Evolutionary conservation across 2,797 vertebrate species (phyloP).

Genomic region (Protonibea diacanthus): DNA sequence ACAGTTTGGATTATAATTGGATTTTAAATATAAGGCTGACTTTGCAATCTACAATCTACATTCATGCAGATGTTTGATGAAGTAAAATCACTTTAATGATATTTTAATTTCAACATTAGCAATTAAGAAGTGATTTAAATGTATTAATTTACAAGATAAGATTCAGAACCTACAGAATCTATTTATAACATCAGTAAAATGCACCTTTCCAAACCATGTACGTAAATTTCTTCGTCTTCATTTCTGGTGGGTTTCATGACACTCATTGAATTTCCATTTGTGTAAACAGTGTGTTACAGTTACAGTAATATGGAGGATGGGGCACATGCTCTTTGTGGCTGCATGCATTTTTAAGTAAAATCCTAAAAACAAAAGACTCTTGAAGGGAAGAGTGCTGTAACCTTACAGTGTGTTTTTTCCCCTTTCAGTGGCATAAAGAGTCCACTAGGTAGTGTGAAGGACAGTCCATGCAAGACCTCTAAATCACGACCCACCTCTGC

Average conservation of each 20-base stretch:
- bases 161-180: neutral
- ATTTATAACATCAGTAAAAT: neutral
- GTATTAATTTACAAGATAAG: neutral
- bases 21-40: neutral
- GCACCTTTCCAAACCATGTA: neutral
- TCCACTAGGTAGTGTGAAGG: slow-evolving; percentile 72
- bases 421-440: slow-evolving; percentile 68
- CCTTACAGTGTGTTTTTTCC: neutral
- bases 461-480: slow-evolving; percentile 61
- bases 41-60: neutral
- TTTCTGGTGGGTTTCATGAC: neutral
- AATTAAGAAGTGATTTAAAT: neutral
- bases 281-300: neutral
- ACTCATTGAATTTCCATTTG: neutral
- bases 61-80: neutral
- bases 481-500: slow-evolving; percentile 58
- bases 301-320: neutral
- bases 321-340: neutral
- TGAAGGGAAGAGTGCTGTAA: neutral
- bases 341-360: neutral
- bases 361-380: neutral
- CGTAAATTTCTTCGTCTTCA: neutral
- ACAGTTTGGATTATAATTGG: too few relatives aligned
- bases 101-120: neutral
- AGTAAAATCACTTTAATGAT: neutral